Evolutionary conservation across 2,888 invertebrate species (phyloP).

Genomic region (Thereva unica): DNA sequence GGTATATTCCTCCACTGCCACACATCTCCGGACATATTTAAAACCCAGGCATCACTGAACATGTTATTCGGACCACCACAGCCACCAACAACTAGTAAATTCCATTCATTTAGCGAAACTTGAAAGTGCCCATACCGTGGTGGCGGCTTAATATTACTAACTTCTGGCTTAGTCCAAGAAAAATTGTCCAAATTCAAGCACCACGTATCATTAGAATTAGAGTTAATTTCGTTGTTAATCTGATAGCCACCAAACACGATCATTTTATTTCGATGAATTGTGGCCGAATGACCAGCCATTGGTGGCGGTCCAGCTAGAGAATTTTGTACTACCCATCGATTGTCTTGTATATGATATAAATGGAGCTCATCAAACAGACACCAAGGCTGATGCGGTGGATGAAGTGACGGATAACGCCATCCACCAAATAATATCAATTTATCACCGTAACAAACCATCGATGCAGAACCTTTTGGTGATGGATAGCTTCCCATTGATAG

Average conservation of each 20-base stretch:
- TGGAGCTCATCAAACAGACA: conserved; percentile 92
- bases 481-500: conserved; percentile 82
- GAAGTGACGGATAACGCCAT: conserved; percentile 89
- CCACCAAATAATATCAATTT: conserved; percentile 89
- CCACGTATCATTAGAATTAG: conserved; percentile 83
- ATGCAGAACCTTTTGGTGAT: conserved; percentile 93
- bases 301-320: conserved; percentile 51
- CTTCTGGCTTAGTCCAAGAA: conserved; percentile 77
- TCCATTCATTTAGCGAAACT: conserved; percentile 74
- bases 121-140: conserved; percentile 94
- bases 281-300: conserved; percentile 92
- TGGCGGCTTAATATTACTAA: conserved; percentile 71
- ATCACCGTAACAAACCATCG: conserved; percentile 85
- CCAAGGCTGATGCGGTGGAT: conserved; percentile 83
- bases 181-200: conserved; percentile 77
- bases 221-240: conserved; percentile 59
- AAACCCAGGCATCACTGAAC: conserved; percentile 88
- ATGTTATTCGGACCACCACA: conserved; percentile 85
- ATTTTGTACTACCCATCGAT: conserved; percentile 69
- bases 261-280: conserved; percentile 80
- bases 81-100: conserved; percentile 82
- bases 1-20: conserved; percentile 79
- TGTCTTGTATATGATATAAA: conserved; percentile 77
- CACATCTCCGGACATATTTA: conserved; percentile 72
- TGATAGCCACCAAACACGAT: conserved; percentile 78